Evolutionary conservation across 2,888 invertebrate genomes (phyloP), one percentile per base, ranked within the genome.

Genomic region (Ochlodes sylvanus): DNA sequence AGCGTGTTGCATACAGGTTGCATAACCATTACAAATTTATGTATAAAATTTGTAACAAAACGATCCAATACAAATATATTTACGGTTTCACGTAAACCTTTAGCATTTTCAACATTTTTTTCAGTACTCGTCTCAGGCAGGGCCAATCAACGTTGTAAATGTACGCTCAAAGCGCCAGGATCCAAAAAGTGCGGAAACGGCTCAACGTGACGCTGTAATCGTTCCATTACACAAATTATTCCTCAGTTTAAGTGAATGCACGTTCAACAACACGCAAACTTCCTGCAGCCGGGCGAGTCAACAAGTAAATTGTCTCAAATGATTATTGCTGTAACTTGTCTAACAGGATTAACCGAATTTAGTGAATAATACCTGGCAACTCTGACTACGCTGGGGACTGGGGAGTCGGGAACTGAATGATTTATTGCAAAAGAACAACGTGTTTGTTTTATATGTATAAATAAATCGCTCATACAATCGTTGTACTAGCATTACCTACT

Each of bases 281-380:
- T 86, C 86, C 85, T 84, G 79, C 77, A 70, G 69, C 72, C 77
- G 77, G 83, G 82, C 19, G 9, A 85, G 81, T 85, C 85, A 88
- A 90, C 86, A 83, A 84, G 88, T 77, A 87, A 91, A 90, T 90
- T 91, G 89, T 80, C 87, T 87, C 80, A 85, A 89, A 88, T 84
- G 84, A 84, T 84, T 80, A 80, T 81, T 78, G 82, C 88, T 83
- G 81, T 86, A 85, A 86, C 82, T 82, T 85, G 84, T 81, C 85
- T 86, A 87, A 89, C 79, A 79, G 79, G 79, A 88, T 90, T 89
- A 90, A 81, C 82, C 80, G 87, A 85, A 89, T 90, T 89, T 79
- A 86, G 83, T 83, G 83, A 85, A 84, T 79, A 83, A 79, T 67
- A 67, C 58, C 66, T 38, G 34, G 50, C 54, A 54, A 54, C 54